These are phyloP conservation scores for Phlogophora meticulosa DNA, from an alignment of 2,888 invertebrate species.

Conservation along the genomic window DNA sequence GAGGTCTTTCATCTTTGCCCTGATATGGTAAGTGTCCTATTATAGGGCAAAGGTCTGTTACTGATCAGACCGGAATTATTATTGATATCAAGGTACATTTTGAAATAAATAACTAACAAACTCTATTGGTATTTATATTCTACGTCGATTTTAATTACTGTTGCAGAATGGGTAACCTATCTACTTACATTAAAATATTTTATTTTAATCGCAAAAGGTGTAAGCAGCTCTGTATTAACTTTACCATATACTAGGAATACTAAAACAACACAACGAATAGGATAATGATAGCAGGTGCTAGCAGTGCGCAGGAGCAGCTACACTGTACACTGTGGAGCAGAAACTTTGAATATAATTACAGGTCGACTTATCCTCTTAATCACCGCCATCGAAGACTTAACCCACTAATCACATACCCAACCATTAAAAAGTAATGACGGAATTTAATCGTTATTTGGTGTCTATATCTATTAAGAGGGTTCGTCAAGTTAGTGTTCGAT, in stretches of 20 bases:
- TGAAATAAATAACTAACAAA: too few relatives aligned
- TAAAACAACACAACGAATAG: constrained; percentile 37
- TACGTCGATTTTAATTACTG: neutral
- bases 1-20: too few relatives aligned
- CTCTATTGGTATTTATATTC: too few relatives aligned
- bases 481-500: too few relatives aligned
- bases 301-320: too few relatives aligned
- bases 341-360: constrained; percentile 40
- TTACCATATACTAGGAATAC: constrained; percentile 27
- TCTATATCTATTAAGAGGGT: constrained; percentile 46
- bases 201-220: constrained; percentile 48
- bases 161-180: neutral
- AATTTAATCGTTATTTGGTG: constrained; percentile 37
- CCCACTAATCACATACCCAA: constrained; percentile 25
- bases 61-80: too few relatives aligned
- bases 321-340: constrained; percentile 33
- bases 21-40: too few relatives aligned
- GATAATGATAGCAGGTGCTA: constrained; percentile 58
- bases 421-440: constrained; percentile 52
- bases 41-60: too few relatives aligned
- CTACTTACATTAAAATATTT: constrained; percentile 25
- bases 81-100: too few relatives aligned
- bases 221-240: constrained; percentile 12
- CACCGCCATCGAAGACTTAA: constrained; percentile 24
- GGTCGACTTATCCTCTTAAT: constrained; percentile 26